Evolutionary conservation across 2,113 vertebrate genomes (phyloP).

Genomic region (Brienomyrus brachyistius): DNA sequence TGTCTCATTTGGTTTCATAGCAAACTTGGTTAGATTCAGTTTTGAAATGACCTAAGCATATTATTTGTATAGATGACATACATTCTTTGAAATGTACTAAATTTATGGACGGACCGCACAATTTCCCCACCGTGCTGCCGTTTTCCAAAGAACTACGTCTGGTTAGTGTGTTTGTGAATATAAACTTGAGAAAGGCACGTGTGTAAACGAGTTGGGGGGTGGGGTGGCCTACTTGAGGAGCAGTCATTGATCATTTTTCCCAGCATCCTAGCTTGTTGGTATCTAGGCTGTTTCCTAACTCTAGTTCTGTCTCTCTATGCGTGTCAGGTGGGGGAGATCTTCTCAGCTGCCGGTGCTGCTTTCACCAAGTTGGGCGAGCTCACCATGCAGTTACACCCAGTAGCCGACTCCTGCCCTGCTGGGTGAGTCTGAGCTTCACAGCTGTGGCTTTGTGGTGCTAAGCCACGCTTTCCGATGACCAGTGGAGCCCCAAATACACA

Average conservation of each 20-base stretch:
- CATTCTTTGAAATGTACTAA: not conserved
- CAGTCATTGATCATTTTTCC: not conserved
- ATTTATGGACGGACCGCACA: not conserved
- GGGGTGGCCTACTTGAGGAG: not conserved
- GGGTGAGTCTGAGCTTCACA: slow-evolving; percentile 59
- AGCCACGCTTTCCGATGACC: not conserved
- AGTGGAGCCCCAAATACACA: not conserved
- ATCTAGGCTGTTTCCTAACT: not conserved
- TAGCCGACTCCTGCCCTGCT: slow-evolving; percentile 81
- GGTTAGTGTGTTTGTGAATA: not conserved
- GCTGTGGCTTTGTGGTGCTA: not conserved
- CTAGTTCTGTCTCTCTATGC: not conserved
- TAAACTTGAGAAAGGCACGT: not conserved
- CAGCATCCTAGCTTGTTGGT: not conserved
- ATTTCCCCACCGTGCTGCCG: not conserved
- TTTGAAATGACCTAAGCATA: not conserved
- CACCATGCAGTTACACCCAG: slow-evolving; percentile 89
- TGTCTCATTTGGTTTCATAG: not conserved
- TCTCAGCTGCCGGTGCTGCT: slow-evolving; percentile 84
- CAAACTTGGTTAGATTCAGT: not conserved
- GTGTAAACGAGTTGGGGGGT: not conserved
- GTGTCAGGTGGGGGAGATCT: slow-evolving; percentile 82
- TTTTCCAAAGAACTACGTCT: not conserved
- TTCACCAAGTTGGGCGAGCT: slow-evolving; percentile 84
- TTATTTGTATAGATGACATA: not conserved